These are phyloP conservation scores for Eretmocerus hayati DNA, from an alignment of 2,888 invertebrate genomes.

Conservation along the genomic window DNA sequence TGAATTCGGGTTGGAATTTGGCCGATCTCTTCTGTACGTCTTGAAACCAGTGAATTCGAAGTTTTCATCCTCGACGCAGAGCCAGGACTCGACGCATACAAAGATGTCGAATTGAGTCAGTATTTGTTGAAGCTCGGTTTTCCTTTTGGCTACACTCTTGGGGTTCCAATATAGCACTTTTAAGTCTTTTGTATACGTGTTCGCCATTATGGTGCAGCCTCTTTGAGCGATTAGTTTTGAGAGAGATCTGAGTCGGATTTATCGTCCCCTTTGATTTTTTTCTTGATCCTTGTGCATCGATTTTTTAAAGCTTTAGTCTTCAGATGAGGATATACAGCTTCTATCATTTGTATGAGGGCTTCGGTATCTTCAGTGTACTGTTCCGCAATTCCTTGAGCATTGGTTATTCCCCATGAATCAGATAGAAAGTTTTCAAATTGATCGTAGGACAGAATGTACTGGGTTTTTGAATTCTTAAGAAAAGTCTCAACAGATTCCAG, in stretches of 20 bases:
- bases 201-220: background rate
- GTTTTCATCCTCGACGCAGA: background rate
- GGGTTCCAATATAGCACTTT: conserved; percentile 2
- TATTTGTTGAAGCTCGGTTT: background rate
- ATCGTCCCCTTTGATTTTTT: background rate
- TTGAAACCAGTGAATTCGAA: background rate
- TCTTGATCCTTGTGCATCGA: background rate
- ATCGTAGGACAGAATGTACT: too few species aligned
- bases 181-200: background rate
- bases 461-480: too few species aligned
- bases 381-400: background rate
- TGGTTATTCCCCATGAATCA: background rate
- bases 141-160: conserved; percentile 1
- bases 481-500: too few species aligned
- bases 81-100: conserved; percentile 5
- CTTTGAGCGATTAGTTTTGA: background rate
- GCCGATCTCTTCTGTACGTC: background rate
- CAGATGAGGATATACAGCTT: background rate
- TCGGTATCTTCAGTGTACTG: background rate
- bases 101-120: conserved; percentile 4
- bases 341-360: background rate
- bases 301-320: background rate
- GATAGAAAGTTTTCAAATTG: too few species aligned
- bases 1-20: too few species aligned
- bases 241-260: background rate